A percentile compares a stretch with the other conserved stretches of the same genome.
phyloP scores from a whole-genome alignment of 2,888 invertebrate genomes.

The Diaperis boleti region DNA sequence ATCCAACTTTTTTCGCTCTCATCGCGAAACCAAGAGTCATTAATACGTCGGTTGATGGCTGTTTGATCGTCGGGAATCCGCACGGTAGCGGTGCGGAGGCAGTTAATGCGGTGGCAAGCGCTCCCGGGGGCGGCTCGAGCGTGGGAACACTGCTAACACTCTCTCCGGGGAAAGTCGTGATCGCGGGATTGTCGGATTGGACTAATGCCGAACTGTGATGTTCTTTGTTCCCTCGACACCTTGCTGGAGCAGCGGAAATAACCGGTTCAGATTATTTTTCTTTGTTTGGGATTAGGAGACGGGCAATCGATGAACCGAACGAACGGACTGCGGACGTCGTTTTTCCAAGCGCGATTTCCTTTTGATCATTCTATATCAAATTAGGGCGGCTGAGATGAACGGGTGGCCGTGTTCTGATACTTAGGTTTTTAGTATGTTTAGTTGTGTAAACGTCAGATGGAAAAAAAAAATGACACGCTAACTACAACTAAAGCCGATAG shows the following conservation, averaged over 20 bases:
- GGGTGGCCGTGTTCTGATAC: no score
- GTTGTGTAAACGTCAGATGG: no score
- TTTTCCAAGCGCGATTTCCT: not conserved
- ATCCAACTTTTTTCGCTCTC: not conserved
- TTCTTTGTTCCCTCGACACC: slow-evolving; percentile 16
- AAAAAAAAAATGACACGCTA: no score
- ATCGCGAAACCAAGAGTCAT: slow-evolving; percentile 33
- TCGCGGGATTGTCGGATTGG: slow-evolving; percentile 19
- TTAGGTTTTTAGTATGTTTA: no score
- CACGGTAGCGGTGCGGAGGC: no score
- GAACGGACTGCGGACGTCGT: no score
- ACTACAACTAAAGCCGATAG: no score
- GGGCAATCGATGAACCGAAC: not conserved
- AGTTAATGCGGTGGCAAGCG: slow-evolving; percentile 62
- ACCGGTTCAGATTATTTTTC: slow-evolving; percentile 10
- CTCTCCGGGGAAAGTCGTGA: slow-evolving; percentile 53
- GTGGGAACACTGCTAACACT: slow-evolving; percentile 57
- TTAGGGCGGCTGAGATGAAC: no score
- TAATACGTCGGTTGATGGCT: slow-evolving; percentile 54
- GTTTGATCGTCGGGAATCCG: slow-evolving; percentile 59
- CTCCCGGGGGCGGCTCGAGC: slow-evolving; percentile 60
- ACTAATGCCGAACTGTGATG: slow-evolving; percentile 20
- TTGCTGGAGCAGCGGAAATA: slow-evolving; percentile 9
- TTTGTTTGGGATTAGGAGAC: not conserved
- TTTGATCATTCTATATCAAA: slow-evolving; percentile 27